Evolutionary conservation across 1,140 invertebrate species (phyloP), one percentile per base, ranked within the genome.

Genomic region (Atta cephalotes): DNA sequence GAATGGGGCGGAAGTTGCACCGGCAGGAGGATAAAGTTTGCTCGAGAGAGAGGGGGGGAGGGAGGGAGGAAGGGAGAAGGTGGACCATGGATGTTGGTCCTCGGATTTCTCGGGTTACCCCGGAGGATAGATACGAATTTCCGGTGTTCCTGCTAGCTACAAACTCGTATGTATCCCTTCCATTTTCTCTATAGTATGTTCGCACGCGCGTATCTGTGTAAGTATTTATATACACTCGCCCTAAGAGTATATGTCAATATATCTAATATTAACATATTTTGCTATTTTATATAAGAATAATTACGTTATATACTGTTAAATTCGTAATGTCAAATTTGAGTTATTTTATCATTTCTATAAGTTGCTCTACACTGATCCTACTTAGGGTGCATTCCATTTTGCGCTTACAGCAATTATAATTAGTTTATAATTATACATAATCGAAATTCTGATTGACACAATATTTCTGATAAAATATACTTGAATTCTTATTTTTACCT

Each of bases 121-220:
- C 51, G 31, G 31, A 39, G 78, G 63, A 39, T 62, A 76, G 89
- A 90, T 90, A 90, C 86, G 86, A 90, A 86, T 90, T 90, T 90
- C 81, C 86, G 76, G 62, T 74, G 31, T 70, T 62, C 78, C 2
- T 53, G 63, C 28, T 72, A 21, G 62, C 21, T 76, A 85, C 88
- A 68, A 77, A 49, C 70, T 60, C 74, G 31, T 45, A n/a, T 45
- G 80, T 72, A 77, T 72, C 88, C 81, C 85, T 79, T 65, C 63
- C 62, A 49, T 58, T 39, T 39, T n/a, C 70, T 62, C 78, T 14
- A 25, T 25, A 25, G 25, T 65, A 53, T 60, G n/a, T 71, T 62
- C 21, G 60, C 18, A 58, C 28, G 18, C 28, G 14, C 45, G 58
- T 68, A 58, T n/a, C 39, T 35, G n/a, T 66, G 9, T 31, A 25